Percentiles rank a stretch among this genome's conserved stretches.
phyloP scores from a whole-genome alignment of 2,797 vertebrate genomes.

The Karalla daura region DNA sequence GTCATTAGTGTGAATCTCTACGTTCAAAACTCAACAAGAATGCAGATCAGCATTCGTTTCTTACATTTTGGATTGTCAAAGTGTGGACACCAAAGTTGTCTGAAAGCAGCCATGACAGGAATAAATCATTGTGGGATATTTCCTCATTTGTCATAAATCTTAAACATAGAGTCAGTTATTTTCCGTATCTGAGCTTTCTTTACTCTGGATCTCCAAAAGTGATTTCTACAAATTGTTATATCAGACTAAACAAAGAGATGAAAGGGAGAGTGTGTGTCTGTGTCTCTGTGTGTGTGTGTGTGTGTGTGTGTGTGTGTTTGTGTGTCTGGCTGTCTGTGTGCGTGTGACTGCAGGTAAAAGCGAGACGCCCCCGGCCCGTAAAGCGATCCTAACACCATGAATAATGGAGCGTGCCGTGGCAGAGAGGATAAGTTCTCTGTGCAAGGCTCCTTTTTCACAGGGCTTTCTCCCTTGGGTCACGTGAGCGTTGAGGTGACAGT shows the following conservation, averaged over 20 bases:
- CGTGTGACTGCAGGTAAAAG: slow-evolving; percentile 74
- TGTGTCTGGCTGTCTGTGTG: slow-evolving; percentile 42
- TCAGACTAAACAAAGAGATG: slow-evolving; percentile 21
- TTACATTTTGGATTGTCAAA: not conserved
- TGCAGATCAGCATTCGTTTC: not conserved
- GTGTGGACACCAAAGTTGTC: not conserved
- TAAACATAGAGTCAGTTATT: not conserved
- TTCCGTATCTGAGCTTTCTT: not conserved
- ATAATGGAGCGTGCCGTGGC: slow-evolving; percentile 91
- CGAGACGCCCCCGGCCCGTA: slow-evolving; percentile 86
- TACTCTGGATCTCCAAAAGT: not conserved
- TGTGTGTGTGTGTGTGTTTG: slow-evolving; percentile 2
- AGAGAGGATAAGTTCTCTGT: slow-evolving; percentile 85
- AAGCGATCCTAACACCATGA: slow-evolving; percentile 92
- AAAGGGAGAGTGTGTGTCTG: too few relatives aligned
- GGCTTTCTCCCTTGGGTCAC: slow-evolving; percentile 85
- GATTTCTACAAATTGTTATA: slow-evolving; percentile 7
- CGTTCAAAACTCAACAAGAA: not conserved
- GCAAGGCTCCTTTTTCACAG: slow-evolving; percentile 88
- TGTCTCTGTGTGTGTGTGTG: slow-evolving; percentile 13
- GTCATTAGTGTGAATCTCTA: not conserved
- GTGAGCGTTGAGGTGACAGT: slow-evolving; percentile 80
- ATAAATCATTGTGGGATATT: slow-evolving; percentile 19
- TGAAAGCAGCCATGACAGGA: not conserved
- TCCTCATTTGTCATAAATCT: not conserved